Percentiles rank a stretch among this genome's conserved stretches.
Evolutionary conservation across 2,888 invertebrate genomes (phyloP).

Genomic region (Panzeria rudis): DNA sequence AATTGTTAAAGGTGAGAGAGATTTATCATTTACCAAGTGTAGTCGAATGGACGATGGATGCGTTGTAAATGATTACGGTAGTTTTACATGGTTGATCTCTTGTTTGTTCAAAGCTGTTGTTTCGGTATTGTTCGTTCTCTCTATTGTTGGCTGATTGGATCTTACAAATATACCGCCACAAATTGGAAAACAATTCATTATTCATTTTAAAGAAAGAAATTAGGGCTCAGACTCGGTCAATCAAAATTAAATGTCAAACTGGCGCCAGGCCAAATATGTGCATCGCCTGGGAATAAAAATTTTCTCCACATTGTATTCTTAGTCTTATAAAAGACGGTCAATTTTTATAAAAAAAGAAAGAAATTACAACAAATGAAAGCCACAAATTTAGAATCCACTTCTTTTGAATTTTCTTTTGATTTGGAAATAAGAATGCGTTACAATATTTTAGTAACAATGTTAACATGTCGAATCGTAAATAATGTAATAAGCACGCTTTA

Average conservation of each 20-base stretch:
- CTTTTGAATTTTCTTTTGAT: conserved; percentile 33
- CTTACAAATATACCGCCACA: conserved; percentile 74
- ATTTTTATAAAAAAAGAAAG: conserved; percentile 32
- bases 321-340: conserved; percentile 22
- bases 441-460: conserved; percentile 43
- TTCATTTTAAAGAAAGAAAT: conserved; percentile 74
- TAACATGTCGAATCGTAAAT: conserved; percentile 20
- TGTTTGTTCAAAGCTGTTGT: neutral
- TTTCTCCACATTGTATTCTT: conserved; percentile 13
- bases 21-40: conserved; percentile 56
- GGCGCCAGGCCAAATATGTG: conserved; percentile 62
- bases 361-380: conserved; percentile 47
- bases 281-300: conserved; percentile 58
- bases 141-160: conserved; percentile 61
- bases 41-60: neutral
- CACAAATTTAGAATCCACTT: conserved; percentile 50
- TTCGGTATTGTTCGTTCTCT: conserved; percentile 5
- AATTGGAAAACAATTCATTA: conserved; percentile 81
- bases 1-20: conserved; percentile 64
- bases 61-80: conserved; percentile 63
- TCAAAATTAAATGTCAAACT: conserved; percentile 71
- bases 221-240: conserved; percentile 69
- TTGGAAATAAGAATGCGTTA: conserved; percentile 43
- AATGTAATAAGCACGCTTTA: conserved; percentile 48
- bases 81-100: conserved; percentile 44